These are phyloP conservation scores for Paracentrotus lividus DNA, from an alignment of 53 echinoderm and acorn worm species.

Conservation along the genomic window DNA sequence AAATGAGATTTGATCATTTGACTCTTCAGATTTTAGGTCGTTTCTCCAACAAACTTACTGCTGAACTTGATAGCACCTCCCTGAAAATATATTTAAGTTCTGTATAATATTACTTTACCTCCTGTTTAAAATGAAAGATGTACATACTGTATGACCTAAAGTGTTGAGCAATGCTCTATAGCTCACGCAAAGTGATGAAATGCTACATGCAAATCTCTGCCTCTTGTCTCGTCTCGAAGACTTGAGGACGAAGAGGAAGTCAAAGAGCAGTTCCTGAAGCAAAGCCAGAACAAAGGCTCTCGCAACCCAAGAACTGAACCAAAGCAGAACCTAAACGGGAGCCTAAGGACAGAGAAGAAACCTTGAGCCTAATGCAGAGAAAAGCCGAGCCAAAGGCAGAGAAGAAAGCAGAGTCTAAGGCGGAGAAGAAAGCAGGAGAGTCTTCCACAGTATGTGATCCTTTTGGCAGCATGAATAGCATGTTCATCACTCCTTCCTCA, in stretches of 20 bases:
- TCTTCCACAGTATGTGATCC: slow-evolving; percentile 33
- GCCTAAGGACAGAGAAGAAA: slow-evolving; percentile 48
- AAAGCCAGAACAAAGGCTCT: slow-evolving; percentile 50
- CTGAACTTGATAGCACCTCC: too few species aligned
- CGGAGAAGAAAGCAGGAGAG: too few species aligned
- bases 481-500: background rate
- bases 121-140: background rate
- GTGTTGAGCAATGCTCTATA: too few species aligned
- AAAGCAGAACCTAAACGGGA: slow-evolving; percentile 58
- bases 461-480: slow-evolving; percentile 25
- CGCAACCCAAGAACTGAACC: slow-evolving; percentile 22
- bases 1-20: too few species aligned
- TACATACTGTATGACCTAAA: too few species aligned
- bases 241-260: background rate
- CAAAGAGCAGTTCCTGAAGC: slow-evolving; percentile 11
- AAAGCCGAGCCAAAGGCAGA: slow-evolving; percentile 43
- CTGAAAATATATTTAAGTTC: too few species aligned
- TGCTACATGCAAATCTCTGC: slow-evolving; percentile 2
- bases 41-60: too few species aligned
- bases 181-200: too few species aligned
- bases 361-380: slow-evolving; percentile 51
- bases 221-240: background rate
- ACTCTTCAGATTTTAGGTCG: too few species aligned
- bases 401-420: background rate
- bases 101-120: background rate